Conservation (phyloP, 2,797 vertebrate species). For the Micromesistius poutassou region DNA sequence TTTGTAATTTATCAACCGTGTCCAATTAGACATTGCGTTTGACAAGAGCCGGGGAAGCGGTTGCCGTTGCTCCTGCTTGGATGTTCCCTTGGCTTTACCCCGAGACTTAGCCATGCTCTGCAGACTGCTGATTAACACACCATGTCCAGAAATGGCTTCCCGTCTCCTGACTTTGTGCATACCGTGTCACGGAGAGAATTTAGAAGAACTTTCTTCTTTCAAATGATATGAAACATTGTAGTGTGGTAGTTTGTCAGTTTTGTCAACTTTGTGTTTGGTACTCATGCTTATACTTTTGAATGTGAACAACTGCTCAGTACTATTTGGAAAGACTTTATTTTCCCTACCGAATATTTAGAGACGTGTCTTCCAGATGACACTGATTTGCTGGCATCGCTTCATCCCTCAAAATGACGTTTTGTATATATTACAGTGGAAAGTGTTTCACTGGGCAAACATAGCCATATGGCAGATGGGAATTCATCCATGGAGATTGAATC, state of each 20-base stretch:
- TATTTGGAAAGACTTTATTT: not conserved
- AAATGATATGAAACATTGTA: not conserved
- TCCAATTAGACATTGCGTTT: constrained; percentile 70
- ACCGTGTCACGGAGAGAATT: constrained; percentile 27
- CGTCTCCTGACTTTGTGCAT: constrained; percentile 32
- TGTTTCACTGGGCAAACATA: not conserved
- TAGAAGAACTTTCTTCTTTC: constrained; percentile 16
- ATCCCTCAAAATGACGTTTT: not conserved
- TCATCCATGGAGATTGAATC: not conserved
- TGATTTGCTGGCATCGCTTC: not conserved
- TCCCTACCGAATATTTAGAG: not conserved
- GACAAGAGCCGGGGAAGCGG: constrained; percentile 49
- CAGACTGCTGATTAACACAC: constrained; percentile 65
- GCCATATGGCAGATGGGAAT: not conserved
- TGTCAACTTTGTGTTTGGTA: not conserved
- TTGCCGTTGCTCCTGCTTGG: constrained; percentile 34
- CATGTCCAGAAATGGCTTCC: constrained; percentile 48
- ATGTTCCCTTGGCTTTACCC: constrained; percentile 36
- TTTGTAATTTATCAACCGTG: constrained; percentile 55
- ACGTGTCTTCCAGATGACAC: constrained; percentile 1
- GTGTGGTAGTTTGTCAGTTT: not conserved
- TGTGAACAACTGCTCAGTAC: not conserved
- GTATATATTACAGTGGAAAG: constrained; percentile 13
- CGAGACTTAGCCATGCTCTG: constrained; percentile 56
- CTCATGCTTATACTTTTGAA: not conserved